A percentile compares a stretch with the other conserved stretches of the same genome.
Evolutionary conservation across 2,797 vertebrate species (phyloP).

Genomic region (Pristis pectinata): DNA sequence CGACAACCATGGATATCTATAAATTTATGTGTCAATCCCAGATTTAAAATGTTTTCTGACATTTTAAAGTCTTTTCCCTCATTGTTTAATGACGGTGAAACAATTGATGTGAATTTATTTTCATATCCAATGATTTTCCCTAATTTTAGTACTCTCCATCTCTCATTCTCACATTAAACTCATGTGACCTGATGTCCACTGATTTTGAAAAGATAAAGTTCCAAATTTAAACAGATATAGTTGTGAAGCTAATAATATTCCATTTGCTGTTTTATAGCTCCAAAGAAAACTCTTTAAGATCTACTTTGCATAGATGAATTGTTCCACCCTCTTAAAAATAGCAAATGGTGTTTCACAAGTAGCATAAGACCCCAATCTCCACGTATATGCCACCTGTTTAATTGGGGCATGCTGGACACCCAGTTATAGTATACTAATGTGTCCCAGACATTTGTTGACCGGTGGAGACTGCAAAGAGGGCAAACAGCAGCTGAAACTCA

Average conservation of each 20-base stretch:
- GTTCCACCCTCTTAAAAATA: not conserved
- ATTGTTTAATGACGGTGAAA: not conserved
- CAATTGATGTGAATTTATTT: not conserved
- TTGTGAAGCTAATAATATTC: not conserved
- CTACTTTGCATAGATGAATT: not conserved
- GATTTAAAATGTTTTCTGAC: not conserved
- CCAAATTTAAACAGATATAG: not conserved
- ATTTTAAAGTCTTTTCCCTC: not conserved
- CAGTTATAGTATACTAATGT: not conserved
- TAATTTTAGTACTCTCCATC: not conserved
- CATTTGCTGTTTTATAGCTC: not conserved
- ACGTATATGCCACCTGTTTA: not conserved
- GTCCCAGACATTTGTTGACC: not conserved
- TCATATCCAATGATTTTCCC: not conserved
- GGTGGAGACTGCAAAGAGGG: not conserved
- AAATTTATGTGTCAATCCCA: not conserved
- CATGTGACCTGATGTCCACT: not conserved
- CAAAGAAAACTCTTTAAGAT: not conserved
- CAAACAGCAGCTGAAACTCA: not conserved
- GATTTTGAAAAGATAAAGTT: not conserved
- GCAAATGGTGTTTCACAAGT: not conserved
- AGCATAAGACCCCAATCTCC: not conserved
- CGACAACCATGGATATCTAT: not conserved
- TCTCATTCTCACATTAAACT: not conserved
- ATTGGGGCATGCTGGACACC: not conserved